Base-by-base conservation (phyloP, 2,113 vertebrate species). In the Cheirogaleus medius region DNA sequence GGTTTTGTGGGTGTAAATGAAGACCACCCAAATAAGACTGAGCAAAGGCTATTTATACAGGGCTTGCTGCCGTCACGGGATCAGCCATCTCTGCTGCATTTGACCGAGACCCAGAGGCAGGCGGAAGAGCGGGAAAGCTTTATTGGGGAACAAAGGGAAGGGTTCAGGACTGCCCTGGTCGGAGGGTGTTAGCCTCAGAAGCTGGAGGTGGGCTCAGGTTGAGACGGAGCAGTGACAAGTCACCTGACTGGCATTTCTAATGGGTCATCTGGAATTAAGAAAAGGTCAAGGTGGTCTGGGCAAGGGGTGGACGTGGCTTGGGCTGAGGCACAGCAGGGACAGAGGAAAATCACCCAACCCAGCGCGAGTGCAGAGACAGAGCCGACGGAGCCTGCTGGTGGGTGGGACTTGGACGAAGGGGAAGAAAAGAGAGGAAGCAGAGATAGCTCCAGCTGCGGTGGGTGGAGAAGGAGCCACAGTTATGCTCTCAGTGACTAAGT, bases 61-160 rank as follows among this genome's bases (percentile, higher is more conserved):
- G 54, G 4, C 15, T 37, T 34, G 37, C 64, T 63, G 3, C 14
- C 13, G 21, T 34, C 5, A 76, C 5, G 68, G 29, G 20, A 21
- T 32, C 37, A n/a, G 29, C 56, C 18, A 0, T 49, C 20, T 42
- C 25, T 3, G 0, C 39, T 32, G 25, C 11, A 0, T 23, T 23
- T 39, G 13, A 29, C 49, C 37, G 29, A 85, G 39, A 88, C 17
- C 1, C 73, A 32, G 18, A 85, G n/a, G 12, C 14, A 17, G 71
- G n/a, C 2, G 6, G 56, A 60, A 64, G 47, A 8, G 18, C 20
- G 8, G 10, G 1, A n/a, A 29, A 63, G 8, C 9, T 17, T 49
- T 10, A 29, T 0, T 5, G 42, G 6, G 15, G n/a, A 27, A 68
- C 23, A 52, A 12, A 21, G 13, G n/a, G 4, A 25, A 34, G 6